Conservation (phyloP, 2,888 invertebrate species). For the Leucoptera coffeella region DNA sequence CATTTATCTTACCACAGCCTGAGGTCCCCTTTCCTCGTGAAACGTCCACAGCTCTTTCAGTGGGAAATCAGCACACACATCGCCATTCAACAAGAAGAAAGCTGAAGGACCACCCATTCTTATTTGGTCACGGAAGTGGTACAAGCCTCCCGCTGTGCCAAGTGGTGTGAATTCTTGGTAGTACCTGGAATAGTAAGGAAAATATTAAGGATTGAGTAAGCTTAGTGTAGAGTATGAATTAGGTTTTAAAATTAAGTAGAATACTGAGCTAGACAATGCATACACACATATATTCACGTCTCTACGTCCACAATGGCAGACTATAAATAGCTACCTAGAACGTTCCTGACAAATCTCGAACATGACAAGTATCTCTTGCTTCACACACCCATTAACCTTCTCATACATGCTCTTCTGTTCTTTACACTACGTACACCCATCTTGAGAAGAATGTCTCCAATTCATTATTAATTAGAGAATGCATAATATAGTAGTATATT, state of each 20-base stretch:
- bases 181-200: constrained; percentile 54
- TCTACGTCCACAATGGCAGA: no score
- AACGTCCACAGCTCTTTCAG: constrained; percentile 74
- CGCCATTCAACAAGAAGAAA: constrained; percentile 94
- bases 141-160: constrained; percentile 95
- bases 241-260: background rate
- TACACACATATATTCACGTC: no score
- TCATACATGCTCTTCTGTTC: no score
- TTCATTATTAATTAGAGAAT: no score
- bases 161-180: constrained; percentile 91
- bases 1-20: constrained; percentile 40
- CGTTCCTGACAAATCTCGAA: no score
- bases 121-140: constrained; percentile 95
- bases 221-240: background rate
- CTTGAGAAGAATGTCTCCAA: no score
- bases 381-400: no score
- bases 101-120: constrained; percentile 79
- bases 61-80: constrained; percentile 96
- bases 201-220: background rate
- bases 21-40: constrained; percentile 53
- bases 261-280: no score
- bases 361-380: no score
- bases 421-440: no score
- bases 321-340: no score
- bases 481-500: no score